Conservation (phyloP, 2,888 invertebrate species). For the Meteorus cinctellus region DNA sequence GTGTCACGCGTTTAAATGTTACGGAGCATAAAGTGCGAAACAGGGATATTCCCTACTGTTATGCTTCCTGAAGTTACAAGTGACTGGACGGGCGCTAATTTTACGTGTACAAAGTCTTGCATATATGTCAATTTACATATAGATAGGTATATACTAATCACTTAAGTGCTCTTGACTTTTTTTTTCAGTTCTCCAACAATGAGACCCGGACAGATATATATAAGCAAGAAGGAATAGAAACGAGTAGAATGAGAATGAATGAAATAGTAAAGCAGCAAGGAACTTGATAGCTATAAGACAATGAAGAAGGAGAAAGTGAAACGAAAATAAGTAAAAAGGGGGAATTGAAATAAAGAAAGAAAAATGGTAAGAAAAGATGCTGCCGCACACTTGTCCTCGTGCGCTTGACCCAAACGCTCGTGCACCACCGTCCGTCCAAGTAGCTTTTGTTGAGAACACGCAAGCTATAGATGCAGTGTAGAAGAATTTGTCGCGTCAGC, state of each 20-base stretch:
- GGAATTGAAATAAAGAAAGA: conserved; percentile 29
- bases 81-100: conserved; percentile 11
- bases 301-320: conserved; percentile 26
- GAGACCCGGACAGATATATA: conserved; percentile 39
- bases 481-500: conserved; percentile 30
- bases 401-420: conserved; percentile 26
- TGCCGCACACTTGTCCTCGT: conserved; percentile 28
- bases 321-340: conserved; percentile 15
- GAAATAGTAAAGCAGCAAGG: conserved; percentile 35
- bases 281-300: conserved; percentile 27
- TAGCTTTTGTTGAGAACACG: conserved; percentile 28
- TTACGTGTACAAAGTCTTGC: not conserved
- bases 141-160: conserved; percentile 45
- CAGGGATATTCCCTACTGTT: not conserved
- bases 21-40: conserved; percentile 1
- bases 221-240: conserved; percentile 28
- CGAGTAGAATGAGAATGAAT: conserved; percentile 24
- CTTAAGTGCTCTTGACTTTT: conserved; percentile 43
- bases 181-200: conserved; percentile 29
- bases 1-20: not conserved
- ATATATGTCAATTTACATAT: not conserved
- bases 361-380: conserved; percentile 34
- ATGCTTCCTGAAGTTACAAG: conserved; percentile 8
- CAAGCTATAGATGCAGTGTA: not conserved
- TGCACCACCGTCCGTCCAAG: conserved; percentile 16